These are phyloP conservation scores for Drosophila carrolli DNA, from an alignment of 1,140 invertebrate genomes.

Conservation along the genomic window DNA sequence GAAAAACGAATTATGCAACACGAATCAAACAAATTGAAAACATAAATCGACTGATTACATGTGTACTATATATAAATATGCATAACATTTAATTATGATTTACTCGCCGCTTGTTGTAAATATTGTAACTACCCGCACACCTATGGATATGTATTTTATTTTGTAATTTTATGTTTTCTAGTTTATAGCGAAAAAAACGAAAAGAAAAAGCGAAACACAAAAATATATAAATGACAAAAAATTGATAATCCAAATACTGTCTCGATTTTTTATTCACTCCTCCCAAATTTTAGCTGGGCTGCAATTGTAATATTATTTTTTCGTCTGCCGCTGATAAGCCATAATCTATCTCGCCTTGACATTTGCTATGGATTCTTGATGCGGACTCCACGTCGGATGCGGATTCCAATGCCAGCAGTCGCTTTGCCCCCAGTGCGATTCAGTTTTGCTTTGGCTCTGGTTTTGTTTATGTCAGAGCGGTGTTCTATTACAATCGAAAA, in stretches of 20 bases:
- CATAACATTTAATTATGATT: slow-evolving; percentile 62
- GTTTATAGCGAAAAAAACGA: slow-evolving; percentile 62
- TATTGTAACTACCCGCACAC: slow-evolving; percentile 53
- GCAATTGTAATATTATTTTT: slow-evolving; percentile 32
- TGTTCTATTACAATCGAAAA: slow-evolving; percentile 40
- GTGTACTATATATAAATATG: slow-evolving; percentile 65
- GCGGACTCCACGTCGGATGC: slow-evolving; percentile 24
- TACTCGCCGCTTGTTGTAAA: slow-evolving; percentile 63
- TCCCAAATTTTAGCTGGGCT: not conserved
- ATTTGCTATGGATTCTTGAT: slow-evolving; percentile 58
- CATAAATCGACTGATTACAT: slow-evolving; percentile 80
- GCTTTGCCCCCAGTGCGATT: slow-evolving; percentile 22
- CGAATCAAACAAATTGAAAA: slow-evolving; percentile 37
- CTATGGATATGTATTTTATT: slow-evolving; percentile 49
- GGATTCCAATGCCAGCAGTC: slow-evolving; percentile 39
- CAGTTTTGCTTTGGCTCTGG: slow-evolving; percentile 20
- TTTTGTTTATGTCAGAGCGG: slow-evolving; percentile 55
- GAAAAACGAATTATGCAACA: slow-evolving; percentile 31
- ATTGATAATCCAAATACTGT: slow-evolving; percentile 60
- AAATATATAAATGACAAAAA: slow-evolving; percentile 65
- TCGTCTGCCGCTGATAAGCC: slow-evolving; percentile 62
- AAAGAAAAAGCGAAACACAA: slow-evolving; percentile 50
- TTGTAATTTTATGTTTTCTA: slow-evolving; percentile 78
- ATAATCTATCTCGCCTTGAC: slow-evolving; percentile 70
- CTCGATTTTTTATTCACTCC: slow-evolving; percentile 26